phyloP scores from a whole-genome alignment of 2,888 invertebrate genomes.

The Apamea crenata region DNA sequence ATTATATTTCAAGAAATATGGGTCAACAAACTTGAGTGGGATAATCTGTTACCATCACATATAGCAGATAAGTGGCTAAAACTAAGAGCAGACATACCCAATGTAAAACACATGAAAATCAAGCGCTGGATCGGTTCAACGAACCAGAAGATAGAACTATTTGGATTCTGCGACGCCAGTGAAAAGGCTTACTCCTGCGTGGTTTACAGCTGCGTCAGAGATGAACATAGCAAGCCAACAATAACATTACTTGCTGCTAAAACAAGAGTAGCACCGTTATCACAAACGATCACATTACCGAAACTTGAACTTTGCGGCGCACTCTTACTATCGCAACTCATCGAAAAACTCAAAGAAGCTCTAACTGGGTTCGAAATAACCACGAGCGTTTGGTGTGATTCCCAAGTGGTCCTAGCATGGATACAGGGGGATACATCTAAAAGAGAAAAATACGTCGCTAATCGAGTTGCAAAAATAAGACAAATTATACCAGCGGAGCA shows the following conservation, averaged over 20 bases:
- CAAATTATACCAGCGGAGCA: background rate
- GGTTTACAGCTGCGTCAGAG: constrained; percentile 26
- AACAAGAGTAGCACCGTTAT: constrained; percentile 25
- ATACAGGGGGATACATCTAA: background rate
- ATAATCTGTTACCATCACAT: too few relatives aligned
- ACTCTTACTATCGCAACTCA: background rate
- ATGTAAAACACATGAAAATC: constrained; percentile 11
- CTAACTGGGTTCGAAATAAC: background rate
- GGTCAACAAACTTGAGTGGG: too few relatives aligned
- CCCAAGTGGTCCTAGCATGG: constrained; percentile 47
- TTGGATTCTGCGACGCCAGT: constrained; percentile 26
- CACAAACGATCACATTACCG: constrained; percentile 27
- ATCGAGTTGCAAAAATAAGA: background rate
- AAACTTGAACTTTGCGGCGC: too few relatives aligned
- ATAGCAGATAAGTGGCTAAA: constrained; percentile 5
- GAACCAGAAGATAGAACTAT: background rate
- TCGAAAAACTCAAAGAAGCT: constrained; percentile 8
- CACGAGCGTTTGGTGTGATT: constrained; percentile 9
- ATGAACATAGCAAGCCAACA: background rate
- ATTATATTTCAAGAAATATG: too few relatives aligned
- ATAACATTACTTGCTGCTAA: constrained; percentile 22
- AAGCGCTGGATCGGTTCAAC: constrained; percentile 24
- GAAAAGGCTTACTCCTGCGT: constrained; percentile 20
- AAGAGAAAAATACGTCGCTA: background rate
- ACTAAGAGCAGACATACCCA: constrained; percentile 16